Conservation (phyloP, 2,888 invertebrate species). For the Drosophila lacicola region DNA sequence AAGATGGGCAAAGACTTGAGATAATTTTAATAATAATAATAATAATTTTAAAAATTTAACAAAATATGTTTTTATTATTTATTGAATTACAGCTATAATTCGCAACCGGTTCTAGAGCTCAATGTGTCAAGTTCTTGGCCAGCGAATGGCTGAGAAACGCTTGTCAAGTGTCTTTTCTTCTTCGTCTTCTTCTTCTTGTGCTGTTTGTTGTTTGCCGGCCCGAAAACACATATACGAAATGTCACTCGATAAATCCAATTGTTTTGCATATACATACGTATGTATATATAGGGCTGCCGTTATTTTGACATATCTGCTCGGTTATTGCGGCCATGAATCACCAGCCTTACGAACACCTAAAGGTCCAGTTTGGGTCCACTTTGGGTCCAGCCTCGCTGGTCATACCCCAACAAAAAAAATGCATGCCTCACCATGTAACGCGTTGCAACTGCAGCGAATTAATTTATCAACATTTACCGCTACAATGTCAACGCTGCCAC, state of each 20-base stretch:
- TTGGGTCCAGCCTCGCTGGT: not conserved
- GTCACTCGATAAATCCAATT: constrained; percentile 37
- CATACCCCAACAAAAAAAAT: not conserved
- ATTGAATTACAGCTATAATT: constrained; percentile 8
- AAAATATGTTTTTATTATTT: too few relatives aligned
- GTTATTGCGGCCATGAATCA: constrained; percentile 50
- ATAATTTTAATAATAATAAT: not conserved
- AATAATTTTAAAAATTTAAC: not conserved
- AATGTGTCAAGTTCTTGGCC: constrained; percentile 12
- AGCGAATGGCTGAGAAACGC: constrained; percentile 22
- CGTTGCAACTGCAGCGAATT: constrained; percentile 63
- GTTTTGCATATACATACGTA: constrained; percentile 17
- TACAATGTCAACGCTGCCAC: constrained; percentile 69
- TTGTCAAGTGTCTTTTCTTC: constrained; percentile 20
- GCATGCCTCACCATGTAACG: constrained; percentile 17
- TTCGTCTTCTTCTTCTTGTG: not conserved
- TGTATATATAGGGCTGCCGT: constrained; percentile 6
- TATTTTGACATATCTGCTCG: constrained; percentile 30
- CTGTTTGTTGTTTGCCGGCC: constrained; percentile 44
- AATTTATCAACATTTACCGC: constrained; percentile 77
- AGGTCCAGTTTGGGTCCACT: constrained; percentile 9
- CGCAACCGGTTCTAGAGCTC: constrained; percentile 23
- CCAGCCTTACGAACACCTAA: constrained; percentile 3
- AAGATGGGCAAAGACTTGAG: constrained; percentile 2
- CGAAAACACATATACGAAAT: constrained; percentile 15